Percentiles rank a stretch among this genome's conserved stretches.
phyloP scores from a whole-genome alignment of 1,140 invertebrate species.

The Mactra quadrangularis region DNA sequence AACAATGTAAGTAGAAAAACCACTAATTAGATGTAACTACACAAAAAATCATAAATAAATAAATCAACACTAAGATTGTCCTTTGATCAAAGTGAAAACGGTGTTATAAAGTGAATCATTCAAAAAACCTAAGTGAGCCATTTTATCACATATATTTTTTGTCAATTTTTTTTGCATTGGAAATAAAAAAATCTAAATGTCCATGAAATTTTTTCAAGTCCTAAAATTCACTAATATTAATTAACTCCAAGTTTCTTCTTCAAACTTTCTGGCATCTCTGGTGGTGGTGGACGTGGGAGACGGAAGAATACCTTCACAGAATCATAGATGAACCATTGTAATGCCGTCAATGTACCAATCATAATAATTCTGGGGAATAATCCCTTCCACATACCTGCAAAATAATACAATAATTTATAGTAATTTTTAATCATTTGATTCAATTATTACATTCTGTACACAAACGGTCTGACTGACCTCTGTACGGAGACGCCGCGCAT shows the following conservation, averaged over 20 bases:
- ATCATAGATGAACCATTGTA: slow-evolving; percentile 99
- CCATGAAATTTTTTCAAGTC: background rate
- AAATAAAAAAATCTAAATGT: background rate
- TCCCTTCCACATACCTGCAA: slow-evolving; percentile 96
- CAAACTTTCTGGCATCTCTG: slow-evolving; percentile 98
- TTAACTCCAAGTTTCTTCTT: slow-evolving; percentile 78
- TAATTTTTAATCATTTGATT: no score
- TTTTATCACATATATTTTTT: background rate
- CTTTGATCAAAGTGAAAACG: slow-evolving; percentile 1
- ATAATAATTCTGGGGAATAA: slow-evolving; percentile 98
- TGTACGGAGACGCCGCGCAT: no score
- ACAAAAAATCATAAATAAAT: background rate
- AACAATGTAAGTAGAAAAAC: background rate
- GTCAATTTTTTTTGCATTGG: background rate
- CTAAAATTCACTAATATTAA: slow-evolving; percentile 32
- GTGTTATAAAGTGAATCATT: background rate
- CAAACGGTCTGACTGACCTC: no score
- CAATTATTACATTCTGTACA: no score
- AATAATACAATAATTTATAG: background rate
- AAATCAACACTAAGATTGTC: background rate
- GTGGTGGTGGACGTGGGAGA: slow-evolving; percentile 98
- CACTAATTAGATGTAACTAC: background rate
- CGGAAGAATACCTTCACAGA: slow-evolving; percentile 89
- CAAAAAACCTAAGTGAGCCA: background rate
- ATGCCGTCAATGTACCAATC: slow-evolving; percentile 99